Base-by-base conservation (phyloP, 1,140 invertebrate genomes). In the Agrilus planipennis region DNA sequence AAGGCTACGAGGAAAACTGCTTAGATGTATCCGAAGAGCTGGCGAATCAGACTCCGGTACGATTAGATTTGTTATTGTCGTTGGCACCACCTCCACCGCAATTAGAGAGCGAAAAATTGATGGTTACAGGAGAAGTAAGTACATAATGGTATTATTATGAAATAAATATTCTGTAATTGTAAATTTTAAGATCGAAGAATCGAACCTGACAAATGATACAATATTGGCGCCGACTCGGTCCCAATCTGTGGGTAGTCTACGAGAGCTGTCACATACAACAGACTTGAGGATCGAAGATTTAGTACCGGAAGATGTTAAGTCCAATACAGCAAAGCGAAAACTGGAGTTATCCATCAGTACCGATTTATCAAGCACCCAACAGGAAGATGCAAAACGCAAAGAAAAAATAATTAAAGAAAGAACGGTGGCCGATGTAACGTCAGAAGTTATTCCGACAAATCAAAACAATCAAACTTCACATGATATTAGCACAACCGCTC, bases 31-130 rank as follows among this genome's bases (percentile, higher is more conserved):
- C 89, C 0, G 86, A 92, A 62, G 81, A 89, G 47, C 61, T 93
- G 45, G 87, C 89, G 3, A 88, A 85, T 49, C 79, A 89, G 59
- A 91, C 88, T 1, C 89, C 89, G 1, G 88, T 92, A 9, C 69
- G 89, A 29, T 68, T 92, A 17, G 89, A 93, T 65, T 66, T 92
- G 22, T 66, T 94, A n/a, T 68, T 92, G 9, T 86, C 84, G 1
- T 61, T 90, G 25, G 84, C 83, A 28, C 84, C 85, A 1, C 72
- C 44, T 64, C 79, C 34, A 66, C 77, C 15, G 58, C 69, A 50
- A 69, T 67, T 50, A 64, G 61, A 61, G 48, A 60, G 72, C 10
- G 77, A 79, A 47, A 79, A 82, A 53, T 57, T 84, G 32, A 70
- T 84, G 11, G 77, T 84, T 5, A 69, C 73, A 4, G 57, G 62